phyloP scores from a whole-genome alignment of 1,140 invertebrate species.

The Notospermus geniculatus region DNA sequence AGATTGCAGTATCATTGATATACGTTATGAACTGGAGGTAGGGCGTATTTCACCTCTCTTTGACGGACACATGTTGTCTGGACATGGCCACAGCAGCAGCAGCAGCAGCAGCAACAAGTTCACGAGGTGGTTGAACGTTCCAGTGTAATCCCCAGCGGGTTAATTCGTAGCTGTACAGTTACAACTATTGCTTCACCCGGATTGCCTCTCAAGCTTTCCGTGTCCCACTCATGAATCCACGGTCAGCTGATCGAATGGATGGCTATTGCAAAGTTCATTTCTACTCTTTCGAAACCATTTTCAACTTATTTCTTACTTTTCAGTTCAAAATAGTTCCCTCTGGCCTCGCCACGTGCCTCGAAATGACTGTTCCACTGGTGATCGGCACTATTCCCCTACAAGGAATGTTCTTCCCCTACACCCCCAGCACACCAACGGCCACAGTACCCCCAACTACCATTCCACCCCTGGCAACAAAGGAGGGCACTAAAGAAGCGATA shows the following conservation, averaged over 20 bases:
- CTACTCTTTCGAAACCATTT: not conserved
- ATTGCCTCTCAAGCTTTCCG: not conserved
- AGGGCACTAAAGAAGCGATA: too few species aligned
- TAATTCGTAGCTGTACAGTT: not conserved
- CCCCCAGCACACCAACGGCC: not conserved
- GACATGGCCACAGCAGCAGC: not conserved
- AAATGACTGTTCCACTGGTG: not conserved
- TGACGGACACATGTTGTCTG: not conserved
- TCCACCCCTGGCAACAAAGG: too few species aligned
- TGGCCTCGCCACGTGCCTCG: not conserved
- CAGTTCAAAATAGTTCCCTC: conserved; percentile 1
- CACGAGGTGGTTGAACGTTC: not conserved
- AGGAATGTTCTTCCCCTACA: conserved; percentile 4
- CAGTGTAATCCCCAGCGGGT: not conserved
- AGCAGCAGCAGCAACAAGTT: not conserved
- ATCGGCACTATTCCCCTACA: conserved; percentile 2
- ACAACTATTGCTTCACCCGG: not conserved
- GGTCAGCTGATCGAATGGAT: too few species aligned
- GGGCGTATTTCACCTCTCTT: not conserved
- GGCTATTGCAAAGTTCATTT: too few species aligned
- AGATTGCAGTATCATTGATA: conserved; percentile 6
- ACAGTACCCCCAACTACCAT: too few species aligned
- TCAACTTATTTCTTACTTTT: not conserved
- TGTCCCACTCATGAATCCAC: too few species aligned
- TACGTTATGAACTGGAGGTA: not conserved